Evolutionary conservation across 2,797 vertebrate species (phyloP), one percentile per base, ranked within the genome.

Genomic region (Pempheris klunzingeri): DNA sequence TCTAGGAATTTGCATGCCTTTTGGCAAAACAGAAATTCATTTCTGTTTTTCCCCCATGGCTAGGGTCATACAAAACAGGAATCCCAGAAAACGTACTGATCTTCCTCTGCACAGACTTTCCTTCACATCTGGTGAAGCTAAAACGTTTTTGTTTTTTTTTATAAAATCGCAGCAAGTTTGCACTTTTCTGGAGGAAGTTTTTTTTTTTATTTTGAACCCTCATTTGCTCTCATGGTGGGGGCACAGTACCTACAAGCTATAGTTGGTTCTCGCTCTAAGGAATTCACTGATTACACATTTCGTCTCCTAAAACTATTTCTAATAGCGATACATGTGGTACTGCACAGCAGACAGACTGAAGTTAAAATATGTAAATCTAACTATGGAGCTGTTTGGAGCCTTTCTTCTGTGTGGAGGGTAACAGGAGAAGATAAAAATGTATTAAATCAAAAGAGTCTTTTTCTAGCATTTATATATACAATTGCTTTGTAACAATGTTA

Each of bases 1-100:
- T 72, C 34, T 8, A 22, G 17, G 62, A 80, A 86, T 77, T 73
- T 84, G 41, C 57, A 68, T 78, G 74, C 77, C 59, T 65, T 58
- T 68, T 76, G 71, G 71, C 41, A 54, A 64, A 66, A 34, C 34
- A 81, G 62, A 44, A 69, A 61, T 83, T 84, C 12, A 64, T 63
- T 70, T 81, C 71, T 53, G 47, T 69, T 80, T 77, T 74, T 70
- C 6, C 17, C 6, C 17, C 3, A 3, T 55, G 44, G 69, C 24
- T 52, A 71, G 43, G 69, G 58, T 83, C 55, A 70, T n/a, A 38
- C n/a, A 72, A 81, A 76, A 74, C 62, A 76, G 5, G 24, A 70
- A 65, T 61, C 34, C 39, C n/a, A 70, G 36, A 80, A 32, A 73
- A 80, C 36, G 8, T 77, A 66, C 81, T 63, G 49, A 83, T 80